Conservation (phyloP, 2,888 invertebrate genomes). For the Cecidostiba fungosa region DNA sequence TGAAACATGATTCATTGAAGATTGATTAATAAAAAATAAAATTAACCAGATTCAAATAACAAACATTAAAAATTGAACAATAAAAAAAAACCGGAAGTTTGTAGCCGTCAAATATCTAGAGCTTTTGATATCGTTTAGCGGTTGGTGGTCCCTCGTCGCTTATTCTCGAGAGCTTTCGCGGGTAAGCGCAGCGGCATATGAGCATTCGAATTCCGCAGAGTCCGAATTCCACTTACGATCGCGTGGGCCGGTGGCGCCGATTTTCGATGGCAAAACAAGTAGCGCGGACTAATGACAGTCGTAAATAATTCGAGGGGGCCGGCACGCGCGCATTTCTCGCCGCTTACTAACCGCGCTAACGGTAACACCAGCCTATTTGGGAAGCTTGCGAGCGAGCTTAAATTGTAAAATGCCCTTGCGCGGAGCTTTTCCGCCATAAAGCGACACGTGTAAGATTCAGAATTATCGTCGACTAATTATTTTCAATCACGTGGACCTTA, state of each 20-base stretch:
- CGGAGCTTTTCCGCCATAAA: slow-evolving; percentile 6
- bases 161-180: slow-evolving; percentile 8
- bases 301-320: slow-evolving; percentile 37
- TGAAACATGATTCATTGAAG: background rate
- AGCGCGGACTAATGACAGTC: background rate
- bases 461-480: too few relatives aligned
- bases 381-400: slow-evolving; percentile 14
- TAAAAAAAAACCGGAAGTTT: background rate
- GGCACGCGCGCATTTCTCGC: slow-evolving; percentile 37
- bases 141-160: background rate
- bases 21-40: background rate
- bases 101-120: background rate
- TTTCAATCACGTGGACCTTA: too few relatives aligned
- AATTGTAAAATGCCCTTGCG: slow-evolving; percentile 8
- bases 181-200: slow-evolving; percentile 2
- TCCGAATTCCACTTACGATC: slow-evolving; percentile 40
- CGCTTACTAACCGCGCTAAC: slow-evolving; percentile 49
- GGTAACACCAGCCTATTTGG: slow-evolving; percentile 38
- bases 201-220: background rate
- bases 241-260: slow-evolving; percentile 55
- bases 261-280: slow-evolving; percentile 39
- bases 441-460: background rate
- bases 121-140: background rate
- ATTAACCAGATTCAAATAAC: background rate
- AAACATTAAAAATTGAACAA: background rate